Conservation (phyloP, 2,797 vertebrate species). For the Gambusia yucatana region DNA sequence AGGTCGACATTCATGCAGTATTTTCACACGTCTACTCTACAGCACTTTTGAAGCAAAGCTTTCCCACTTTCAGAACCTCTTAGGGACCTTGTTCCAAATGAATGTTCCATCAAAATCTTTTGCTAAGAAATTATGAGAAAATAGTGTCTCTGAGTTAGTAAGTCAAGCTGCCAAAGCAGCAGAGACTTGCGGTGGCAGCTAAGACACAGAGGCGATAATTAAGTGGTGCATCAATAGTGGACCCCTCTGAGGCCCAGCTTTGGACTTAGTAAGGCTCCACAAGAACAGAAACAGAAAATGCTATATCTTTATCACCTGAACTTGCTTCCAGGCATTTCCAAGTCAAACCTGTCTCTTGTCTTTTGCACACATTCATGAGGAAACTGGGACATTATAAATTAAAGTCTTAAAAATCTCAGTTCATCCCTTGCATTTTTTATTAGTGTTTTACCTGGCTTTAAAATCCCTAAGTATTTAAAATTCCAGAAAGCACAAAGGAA, state of each 20-base stretch:
- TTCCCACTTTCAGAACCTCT: background rate
- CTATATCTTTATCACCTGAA: background rate
- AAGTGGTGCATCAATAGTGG: background rate
- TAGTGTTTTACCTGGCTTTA: background rate
- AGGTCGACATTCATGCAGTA: background rate
- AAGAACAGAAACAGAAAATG: background rate
- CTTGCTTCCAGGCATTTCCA: slow-evolving; percentile 20
- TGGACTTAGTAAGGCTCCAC: background rate
- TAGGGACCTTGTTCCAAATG: background rate
- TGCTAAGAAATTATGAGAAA: slow-evolving; percentile 3
- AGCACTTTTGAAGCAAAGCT: background rate
- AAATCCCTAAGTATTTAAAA: background rate
- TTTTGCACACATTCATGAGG: too few relatives aligned
- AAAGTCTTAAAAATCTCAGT: background rate
- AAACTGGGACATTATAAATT: too few relatives aligned
- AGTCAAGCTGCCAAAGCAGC: background rate
- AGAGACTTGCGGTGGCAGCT: slow-evolving; percentile 5
- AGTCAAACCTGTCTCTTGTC: background rate
- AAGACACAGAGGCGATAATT: slow-evolving; percentile 23
- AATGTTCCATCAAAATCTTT: background rate
- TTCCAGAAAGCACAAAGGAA: background rate
- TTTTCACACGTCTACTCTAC: background rate
- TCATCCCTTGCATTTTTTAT: background rate
- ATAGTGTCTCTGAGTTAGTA: slow-evolving; percentile 4
- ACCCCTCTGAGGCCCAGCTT: slow-evolving; percentile 1